phyloP scores from a whole-genome alignment of 1,140 invertebrate genomes.

The Nymphalis io region DNA sequence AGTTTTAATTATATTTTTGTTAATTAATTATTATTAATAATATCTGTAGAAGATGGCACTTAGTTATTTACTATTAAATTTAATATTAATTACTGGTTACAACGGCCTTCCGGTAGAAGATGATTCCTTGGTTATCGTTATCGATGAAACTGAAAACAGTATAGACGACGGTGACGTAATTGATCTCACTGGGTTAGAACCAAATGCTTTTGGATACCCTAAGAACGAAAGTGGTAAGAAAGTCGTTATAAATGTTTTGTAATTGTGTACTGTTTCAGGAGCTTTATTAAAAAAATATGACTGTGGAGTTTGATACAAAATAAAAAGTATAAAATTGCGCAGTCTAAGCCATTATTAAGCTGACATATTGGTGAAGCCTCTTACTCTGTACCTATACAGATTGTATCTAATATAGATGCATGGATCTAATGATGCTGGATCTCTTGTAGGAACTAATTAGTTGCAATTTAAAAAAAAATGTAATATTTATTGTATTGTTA shows the following conservation, averaged over 20 bases:
- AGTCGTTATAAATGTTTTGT: not conserved
- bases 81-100: constrained; percentile 25
- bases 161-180: constrained; percentile 62
- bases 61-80: constrained; percentile 8
- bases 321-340: too few species aligned
- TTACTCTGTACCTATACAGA: too few species aligned
- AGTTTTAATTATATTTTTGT: not conserved
- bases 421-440: too few species aligned
- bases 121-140: constrained; percentile 34
- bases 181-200: constrained; percentile 78
- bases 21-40: not conserved
- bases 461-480: too few species aligned
- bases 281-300: too few species aligned
- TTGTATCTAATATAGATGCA: too few species aligned
- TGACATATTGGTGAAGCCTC: too few species aligned
- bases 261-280: too few species aligned
- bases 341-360: too few species aligned
- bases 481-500: too few species aligned
- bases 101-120: constrained; percentile 42
- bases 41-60: not conserved
- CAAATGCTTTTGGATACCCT: constrained; percentile 78
- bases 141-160: constrained; percentile 39
- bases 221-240: constrained; percentile 76
- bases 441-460: too few species aligned
- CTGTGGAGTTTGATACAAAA: too few species aligned